These are phyloP conservation scores for Bucco capensis DNA, from an alignment of 2,113 vertebrate species.

Conservation along the genomic window DNA sequence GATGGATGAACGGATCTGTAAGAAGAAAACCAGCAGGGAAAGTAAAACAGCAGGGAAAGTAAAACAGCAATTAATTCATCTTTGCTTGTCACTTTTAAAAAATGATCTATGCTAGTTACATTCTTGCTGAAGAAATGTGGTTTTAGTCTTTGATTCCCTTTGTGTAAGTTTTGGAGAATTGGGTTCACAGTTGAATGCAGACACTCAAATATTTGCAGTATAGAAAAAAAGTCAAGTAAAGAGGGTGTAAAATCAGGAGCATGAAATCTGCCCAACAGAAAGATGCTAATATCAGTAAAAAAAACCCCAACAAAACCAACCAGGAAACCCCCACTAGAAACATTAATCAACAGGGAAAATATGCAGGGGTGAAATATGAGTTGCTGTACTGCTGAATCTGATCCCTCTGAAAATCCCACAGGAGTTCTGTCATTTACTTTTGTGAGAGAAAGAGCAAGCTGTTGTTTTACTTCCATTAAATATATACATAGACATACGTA, in stretches of 20 bases:
- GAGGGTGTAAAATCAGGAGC: conserved; percentile 19
- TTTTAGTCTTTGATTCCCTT: neutral
- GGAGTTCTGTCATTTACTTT: neutral
- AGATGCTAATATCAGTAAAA: conserved; percentile 14
- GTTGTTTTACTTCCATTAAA: neutral
- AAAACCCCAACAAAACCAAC: neutral
- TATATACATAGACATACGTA: neutral
- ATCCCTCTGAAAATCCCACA: neutral
- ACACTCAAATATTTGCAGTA: conserved; percentile 44
- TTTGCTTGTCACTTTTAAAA: neutral
- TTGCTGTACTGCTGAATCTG: neutral
- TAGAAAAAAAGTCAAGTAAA: conserved; percentile 24
- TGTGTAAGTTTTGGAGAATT: conserved; percentile 4
- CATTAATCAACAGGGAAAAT: neutral
- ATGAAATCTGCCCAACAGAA: conserved; percentile 28
- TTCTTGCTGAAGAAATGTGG: conserved; percentile 5
- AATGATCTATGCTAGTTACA: neutral
- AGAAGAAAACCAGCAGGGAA: neutral
- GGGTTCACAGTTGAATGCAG: neutral
- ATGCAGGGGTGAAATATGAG: neutral
- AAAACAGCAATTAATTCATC: neutral
- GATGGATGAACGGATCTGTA: conserved; percentile 92
- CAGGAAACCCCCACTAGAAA: neutral
- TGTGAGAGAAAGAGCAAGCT: neutral
- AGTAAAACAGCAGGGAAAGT: neutral